phyloP scores from a whole-genome alignment of 1,140 invertebrate genomes.

The Drosophila dunni region DNA sequence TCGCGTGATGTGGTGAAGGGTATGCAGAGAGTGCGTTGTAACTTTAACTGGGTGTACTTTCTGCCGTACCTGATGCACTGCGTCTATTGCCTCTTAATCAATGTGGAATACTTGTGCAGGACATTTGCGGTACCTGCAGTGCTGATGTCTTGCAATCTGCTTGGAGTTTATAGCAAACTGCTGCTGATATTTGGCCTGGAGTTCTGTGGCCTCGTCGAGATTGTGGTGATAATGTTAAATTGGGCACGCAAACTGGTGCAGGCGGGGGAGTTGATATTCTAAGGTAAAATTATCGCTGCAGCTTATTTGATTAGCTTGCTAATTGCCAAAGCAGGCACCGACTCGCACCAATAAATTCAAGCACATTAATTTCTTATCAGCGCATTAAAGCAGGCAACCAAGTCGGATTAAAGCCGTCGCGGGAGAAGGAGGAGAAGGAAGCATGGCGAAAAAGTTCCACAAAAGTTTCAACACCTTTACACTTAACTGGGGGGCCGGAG shows the following conservation, averaged over 20 bases:
- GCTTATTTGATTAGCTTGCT: conserved; percentile 76
- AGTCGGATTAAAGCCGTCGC: conserved; percentile 63
- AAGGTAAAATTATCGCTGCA: conserved; percentile 25
- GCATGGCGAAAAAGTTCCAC: conserved; percentile 56
- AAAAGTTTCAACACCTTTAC: conserved; percentile 73
- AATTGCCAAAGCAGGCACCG: conserved; percentile 56
- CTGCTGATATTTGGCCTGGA: not conserved
- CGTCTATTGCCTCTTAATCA: not conserved
- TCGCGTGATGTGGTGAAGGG: no score
- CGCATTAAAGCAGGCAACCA: conserved; percentile 50
- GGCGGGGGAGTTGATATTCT: not conserved
- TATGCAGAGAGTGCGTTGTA: not conserved
- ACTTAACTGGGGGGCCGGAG: conserved; percentile 1
- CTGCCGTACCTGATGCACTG: conserved; percentile 19
- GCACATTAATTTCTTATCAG: conserved; percentile 76
- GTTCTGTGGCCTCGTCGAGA: not conserved
- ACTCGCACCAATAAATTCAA: conserved; percentile 65
- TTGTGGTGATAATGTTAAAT: not conserved
- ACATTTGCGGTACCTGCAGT: not conserved
- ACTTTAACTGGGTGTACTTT: conserved; percentile 12
- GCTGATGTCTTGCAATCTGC: not conserved
- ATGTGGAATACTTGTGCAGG: not conserved
- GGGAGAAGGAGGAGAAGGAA: conserved; percentile 5
- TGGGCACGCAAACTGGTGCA: not conserved
- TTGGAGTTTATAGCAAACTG: not conserved